These are phyloP conservation scores for Plotosus lineatus DNA, from an alignment of 2,113 vertebrate genomes.

Conservation along the genomic window DNA sequence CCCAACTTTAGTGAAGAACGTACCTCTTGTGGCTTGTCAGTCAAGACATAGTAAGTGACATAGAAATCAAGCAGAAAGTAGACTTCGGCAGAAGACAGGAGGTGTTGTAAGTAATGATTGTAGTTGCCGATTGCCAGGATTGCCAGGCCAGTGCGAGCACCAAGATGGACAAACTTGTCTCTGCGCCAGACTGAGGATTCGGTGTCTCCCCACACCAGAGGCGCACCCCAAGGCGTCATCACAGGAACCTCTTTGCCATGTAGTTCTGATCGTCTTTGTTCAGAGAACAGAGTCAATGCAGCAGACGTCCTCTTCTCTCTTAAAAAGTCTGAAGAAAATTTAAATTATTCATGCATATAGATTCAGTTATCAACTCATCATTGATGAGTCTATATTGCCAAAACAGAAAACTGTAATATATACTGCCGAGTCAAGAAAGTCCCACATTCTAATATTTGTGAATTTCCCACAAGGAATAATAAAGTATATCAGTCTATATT, in stretches of 20 bases:
- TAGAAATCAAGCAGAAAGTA: slow-evolving; percentile 70
- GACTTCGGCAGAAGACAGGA: slow-evolving; percentile 70
- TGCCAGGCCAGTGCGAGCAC: slow-evolving; percentile 69
- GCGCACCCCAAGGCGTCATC: slow-evolving; percentile 76
- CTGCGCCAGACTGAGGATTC: slow-evolving; percentile 62
- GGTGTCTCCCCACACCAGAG: slow-evolving; percentile 79
- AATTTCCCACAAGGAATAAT: too few species aligned
- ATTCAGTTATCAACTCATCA: too few species aligned
- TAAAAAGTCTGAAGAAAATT: slow-evolving; percentile 61
- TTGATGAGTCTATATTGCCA: too few species aligned
- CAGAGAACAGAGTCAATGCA: background rate
- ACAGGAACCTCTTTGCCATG: slow-evolving; percentile 26
- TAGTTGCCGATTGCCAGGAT: slow-evolving; percentile 75
- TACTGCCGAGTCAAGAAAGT: too few species aligned
- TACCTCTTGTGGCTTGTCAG: slow-evolving; percentile 67
- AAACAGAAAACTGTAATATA: too few species aligned
- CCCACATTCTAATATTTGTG: too few species aligned
- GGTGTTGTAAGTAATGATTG: slow-evolving; percentile 61
- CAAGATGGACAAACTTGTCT: slow-evolving; percentile 60
- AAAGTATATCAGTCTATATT: too few species aligned
- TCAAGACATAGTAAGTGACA: slow-evolving; percentile 76
- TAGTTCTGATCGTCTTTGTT: slow-evolving; percentile 10
- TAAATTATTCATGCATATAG: too few species aligned
- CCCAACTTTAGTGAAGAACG: slow-evolving; percentile 61
- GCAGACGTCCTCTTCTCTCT: slow-evolving; percentile 41